Percentiles rank a stretch among this genome's conserved stretches.
Conservation (phyloP, 2,888 invertebrate species). For the Iphiclides podalirius region DNA sequence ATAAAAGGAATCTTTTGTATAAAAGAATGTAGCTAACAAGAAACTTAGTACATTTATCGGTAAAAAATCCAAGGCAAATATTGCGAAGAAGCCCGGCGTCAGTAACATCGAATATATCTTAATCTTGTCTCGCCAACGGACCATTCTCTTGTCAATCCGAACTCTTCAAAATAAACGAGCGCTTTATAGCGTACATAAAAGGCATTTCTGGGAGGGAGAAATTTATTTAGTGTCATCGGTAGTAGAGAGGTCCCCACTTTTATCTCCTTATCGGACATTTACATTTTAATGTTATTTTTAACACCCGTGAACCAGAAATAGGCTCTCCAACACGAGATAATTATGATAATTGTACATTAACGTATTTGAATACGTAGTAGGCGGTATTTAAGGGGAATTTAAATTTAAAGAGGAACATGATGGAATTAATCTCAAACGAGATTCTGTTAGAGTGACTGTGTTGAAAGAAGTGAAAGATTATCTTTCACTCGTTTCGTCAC, state of each 20-base stretch:
- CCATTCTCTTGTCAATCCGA: slow-evolving; percentile 18
- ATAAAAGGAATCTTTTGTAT: neutral
- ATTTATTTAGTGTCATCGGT: slow-evolving; percentile 16
- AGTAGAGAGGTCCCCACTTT: slow-evolving; percentile 15
- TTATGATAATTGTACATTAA: slow-evolving; percentile 11
- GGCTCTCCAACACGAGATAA: slow-evolving; percentile 1
- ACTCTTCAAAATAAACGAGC: slow-evolving; percentile 21
- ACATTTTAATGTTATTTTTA: slow-evolving; percentile 17
- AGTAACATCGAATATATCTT: slow-evolving; percentile 10
- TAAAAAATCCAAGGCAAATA: slow-evolving; percentile 5
- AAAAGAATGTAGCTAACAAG: neutral
- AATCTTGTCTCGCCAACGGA: slow-evolving; percentile 9
- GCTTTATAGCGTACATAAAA: slow-evolving; percentile 20
- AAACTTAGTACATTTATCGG: neutral
- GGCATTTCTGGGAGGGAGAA: slow-evolving; percentile 13
- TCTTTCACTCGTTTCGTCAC: too few species aligned
- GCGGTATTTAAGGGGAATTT: neutral
- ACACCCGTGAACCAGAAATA: slow-evolving; percentile 7
- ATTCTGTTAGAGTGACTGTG: slow-evolving; percentile 12
- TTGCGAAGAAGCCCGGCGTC: neutral
- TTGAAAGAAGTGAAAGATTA: too few species aligned
- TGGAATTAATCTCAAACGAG: slow-evolving; percentile 1
- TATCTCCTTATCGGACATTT: slow-evolving; percentile 20
- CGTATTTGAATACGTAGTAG: slow-evolving; percentile 11
- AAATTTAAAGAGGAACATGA: neutral